A percentile compares a stretch with the other conserved stretches of the same genome.
Evolutionary conservation across 2,797 vertebrate species (phyloP).

Genomic region (Antennarius maculatus): DNA sequence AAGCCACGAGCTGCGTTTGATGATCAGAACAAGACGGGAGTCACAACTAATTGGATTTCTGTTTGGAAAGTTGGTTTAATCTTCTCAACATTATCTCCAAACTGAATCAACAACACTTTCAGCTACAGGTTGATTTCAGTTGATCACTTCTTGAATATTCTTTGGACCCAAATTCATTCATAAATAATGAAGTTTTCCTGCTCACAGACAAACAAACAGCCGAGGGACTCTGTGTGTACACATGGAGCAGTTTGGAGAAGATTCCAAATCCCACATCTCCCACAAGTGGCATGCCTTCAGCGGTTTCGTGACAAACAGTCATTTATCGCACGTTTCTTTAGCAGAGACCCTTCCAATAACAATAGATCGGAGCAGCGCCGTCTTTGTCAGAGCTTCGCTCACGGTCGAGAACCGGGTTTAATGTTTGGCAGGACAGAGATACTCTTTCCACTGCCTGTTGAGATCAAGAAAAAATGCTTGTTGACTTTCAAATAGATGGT

Average conservation of each 20-base stretch:
- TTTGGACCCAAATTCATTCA: no score
- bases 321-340: background rate
- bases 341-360: background rate
- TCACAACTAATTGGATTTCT: background rate
- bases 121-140: no score
- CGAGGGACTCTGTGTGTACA: background rate
- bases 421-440: background rate
- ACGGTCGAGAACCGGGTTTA: background rate
- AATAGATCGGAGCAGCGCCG: background rate
- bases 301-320: background rate
- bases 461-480: background rate
- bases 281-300: no score
- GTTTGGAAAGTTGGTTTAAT: no score
- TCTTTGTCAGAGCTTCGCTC: background rate
- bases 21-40: background rate
- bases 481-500: background rate
- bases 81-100: no score
- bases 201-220: no score
- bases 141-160: no score
- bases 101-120: no score
- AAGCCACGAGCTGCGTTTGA: background rate
- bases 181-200: no score
- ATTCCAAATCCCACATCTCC: background rate
- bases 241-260: background rate
- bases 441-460: background rate